phyloP scores from a whole-genome alignment of 2,888 invertebrate genomes.

The Phoenoteleia sp. region DNA sequence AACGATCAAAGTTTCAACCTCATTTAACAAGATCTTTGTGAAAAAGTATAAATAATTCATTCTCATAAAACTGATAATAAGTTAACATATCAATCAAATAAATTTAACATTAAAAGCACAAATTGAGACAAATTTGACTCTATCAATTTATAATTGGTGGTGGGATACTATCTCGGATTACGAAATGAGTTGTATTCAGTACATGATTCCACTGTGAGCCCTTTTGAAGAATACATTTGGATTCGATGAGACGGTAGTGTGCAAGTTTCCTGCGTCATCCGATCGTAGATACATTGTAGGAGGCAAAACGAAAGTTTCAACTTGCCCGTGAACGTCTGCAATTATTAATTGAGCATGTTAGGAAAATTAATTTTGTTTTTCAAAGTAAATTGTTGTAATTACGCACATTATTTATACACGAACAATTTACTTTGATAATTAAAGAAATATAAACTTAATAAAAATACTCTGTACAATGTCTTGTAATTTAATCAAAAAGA shows the following conservation, averaged over 20 bases:
- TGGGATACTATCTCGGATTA: conserved; percentile 23
- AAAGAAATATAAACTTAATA: no score
- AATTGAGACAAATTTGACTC: not conserved
- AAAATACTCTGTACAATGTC: no score
- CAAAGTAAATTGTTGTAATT: no score
- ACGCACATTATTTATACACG: no score
- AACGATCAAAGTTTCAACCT: no score
- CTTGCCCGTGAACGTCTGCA: conserved; percentile 83
- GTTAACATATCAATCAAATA: not conserved
- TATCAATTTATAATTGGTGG: not conserved
- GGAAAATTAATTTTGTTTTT: no score
- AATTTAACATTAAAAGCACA: not conserved
- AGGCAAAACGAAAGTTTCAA: conserved; percentile 85
- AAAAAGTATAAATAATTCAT: conserved; percentile 14
- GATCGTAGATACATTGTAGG: conserved; percentile 93
- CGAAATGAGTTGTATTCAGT: conserved; percentile 87
- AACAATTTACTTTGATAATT: no score
- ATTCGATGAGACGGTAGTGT: conserved; percentile 95
- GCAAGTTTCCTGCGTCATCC: conserved; percentile 93
- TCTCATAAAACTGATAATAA: not conserved
- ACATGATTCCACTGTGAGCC: conserved; percentile 97
- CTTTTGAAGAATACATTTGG: conserved; percentile 97
- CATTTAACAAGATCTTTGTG: no score
- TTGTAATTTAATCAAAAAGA: no score
- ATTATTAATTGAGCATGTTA: conserved; percentile 66